Conservation (phyloP, 2,797 vertebrate species). For the Sebastiscus albofasciatus region DNA sequence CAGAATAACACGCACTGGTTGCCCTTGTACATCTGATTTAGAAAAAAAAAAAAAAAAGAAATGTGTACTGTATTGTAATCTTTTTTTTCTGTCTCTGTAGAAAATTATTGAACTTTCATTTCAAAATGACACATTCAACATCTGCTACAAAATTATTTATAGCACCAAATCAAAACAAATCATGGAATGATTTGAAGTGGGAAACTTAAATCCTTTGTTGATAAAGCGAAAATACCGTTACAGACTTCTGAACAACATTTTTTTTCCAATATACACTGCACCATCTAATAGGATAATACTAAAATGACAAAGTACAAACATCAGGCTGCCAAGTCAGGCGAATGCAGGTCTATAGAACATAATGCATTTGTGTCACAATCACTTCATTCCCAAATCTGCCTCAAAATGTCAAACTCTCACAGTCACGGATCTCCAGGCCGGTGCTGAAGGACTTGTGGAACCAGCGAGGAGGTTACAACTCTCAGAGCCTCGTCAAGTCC, state of each 20-base stretch:
- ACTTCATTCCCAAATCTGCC: conserved; percentile 5
- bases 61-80: neutral
- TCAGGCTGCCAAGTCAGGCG: conserved; percentile 40
- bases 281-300: conserved; percentile 37
- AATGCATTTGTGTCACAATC: conserved; percentile 20
- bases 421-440: conserved; percentile 10
- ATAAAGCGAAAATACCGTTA: conserved; percentile 31
- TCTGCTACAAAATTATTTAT: conserved; percentile 64
- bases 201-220: conserved; percentile 8
- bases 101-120: conserved; percentile 47
- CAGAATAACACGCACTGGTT: conserved; percentile 15
- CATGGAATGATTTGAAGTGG: conserved; percentile 9
- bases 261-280: conserved; percentile 38
- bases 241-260: conserved; percentile 29
- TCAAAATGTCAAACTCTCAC: conserved; percentile 14
- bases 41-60: neutral
- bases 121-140: conserved; percentile 46
- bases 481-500: conserved; percentile 36
- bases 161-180: conserved; percentile 64
- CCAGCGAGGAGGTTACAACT: conserved; percentile 1
- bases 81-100: conserved; percentile 24
- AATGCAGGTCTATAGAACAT: conserved; percentile 30
- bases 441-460: conserved; percentile 1
- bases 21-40: conserved; percentile 32
- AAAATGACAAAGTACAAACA: conserved; percentile 48